Conservation (phyloP, 2,797 vertebrate genomes). For the Megaceryle alcyon region DNA sequence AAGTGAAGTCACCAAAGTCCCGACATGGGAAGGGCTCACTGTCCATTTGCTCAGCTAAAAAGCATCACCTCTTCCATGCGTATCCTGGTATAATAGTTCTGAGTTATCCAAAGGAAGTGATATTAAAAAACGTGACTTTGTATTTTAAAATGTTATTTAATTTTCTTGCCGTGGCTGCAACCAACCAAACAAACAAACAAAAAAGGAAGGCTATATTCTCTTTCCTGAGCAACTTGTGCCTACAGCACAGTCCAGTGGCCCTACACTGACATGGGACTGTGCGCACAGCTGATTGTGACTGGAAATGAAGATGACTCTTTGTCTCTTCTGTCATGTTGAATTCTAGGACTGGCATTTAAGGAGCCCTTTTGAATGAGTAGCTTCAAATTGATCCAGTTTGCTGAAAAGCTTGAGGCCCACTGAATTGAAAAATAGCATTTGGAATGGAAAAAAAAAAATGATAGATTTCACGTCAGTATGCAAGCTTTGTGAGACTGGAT, state of each 20-base stretch:
- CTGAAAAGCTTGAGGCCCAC: slow-evolving; percentile 48
- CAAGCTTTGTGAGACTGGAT: not conserved
- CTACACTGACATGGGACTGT: slow-evolving; percentile 21
- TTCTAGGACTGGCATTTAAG: slow-evolving; percentile 58
- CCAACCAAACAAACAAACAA: too few species aligned
- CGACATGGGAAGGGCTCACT: fast-evolving
- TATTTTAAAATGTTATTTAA: not conserved
- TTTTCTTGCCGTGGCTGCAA: not conserved
- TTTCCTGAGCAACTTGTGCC: slow-evolving; percentile 1
- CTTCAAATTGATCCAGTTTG: slow-evolving; percentile 74
- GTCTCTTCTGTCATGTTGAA: slow-evolving; percentile 63
- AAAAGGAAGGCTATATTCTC: not conserved
- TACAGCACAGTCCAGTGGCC: not conserved
- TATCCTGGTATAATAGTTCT: not conserved
- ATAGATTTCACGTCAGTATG: slow-evolving; percentile 24
- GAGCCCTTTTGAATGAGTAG: slow-evolving; percentile 70
- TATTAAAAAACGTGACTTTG: not conserved
- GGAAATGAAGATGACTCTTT: slow-evolving; percentile 61
- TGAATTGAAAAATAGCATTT: slow-evolving; percentile 71
- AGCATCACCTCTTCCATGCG: not conserved
- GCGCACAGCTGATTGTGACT: slow-evolving; percentile 45
- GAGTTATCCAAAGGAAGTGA: not conserved
- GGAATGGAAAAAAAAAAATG: slow-evolving; percentile 42
- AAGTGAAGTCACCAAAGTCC: not conserved
- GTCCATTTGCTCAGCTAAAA: not conserved